phyloP scores from a whole-genome alignment of 2,888 invertebrate genomes.

The Lasioglossum pauxillum region DNA sequence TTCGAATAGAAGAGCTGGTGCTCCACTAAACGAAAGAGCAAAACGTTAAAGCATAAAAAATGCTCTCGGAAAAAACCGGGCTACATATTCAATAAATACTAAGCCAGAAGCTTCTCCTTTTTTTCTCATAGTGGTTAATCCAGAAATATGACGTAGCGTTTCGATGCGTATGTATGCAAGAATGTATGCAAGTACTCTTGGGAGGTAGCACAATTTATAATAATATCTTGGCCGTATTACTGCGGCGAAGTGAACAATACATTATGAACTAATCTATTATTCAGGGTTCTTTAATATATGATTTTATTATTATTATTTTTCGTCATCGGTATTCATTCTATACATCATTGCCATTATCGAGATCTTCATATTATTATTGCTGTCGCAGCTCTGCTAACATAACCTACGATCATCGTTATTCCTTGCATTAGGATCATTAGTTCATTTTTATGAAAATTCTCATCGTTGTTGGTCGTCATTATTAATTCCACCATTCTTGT shows the following conservation, averaged over 20 bases:
- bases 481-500: conserved; percentile 38
- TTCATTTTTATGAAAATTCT: conserved; percentile 37
- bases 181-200: conserved; percentile 72
- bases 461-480: conserved; percentile 34
- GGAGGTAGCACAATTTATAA: conserved; percentile 69
- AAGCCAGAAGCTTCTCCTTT: conserved; percentile 51
- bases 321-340: conserved; percentile 50
- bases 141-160: conserved; percentile 61
- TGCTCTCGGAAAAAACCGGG: conserved; percentile 53
- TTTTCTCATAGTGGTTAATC: conserved; percentile 41
- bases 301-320: conserved; percentile 68
- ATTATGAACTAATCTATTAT: conserved; percentile 79
- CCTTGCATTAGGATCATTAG: conserved; percentile 27
- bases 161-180: conserved; percentile 73
- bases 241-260: conserved; percentile 74
- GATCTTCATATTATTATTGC: conserved; percentile 61
- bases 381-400: conserved; percentile 52
- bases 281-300: conserved; percentile 79
- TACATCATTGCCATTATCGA: conserved; percentile 67
- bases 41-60: conserved; percentile 45
- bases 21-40: conserved; percentile 58
- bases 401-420: conserved; percentile 9
- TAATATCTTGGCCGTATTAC: conserved; percentile 67
- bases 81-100: conserved; percentile 61
- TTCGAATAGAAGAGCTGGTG: conserved; percentile 57